Percentiles rank a stretch among this genome's conserved stretches.
phyloP scores from a whole-genome alignment of 2,888 invertebrate species.

The Folsomia candida region DNA sequence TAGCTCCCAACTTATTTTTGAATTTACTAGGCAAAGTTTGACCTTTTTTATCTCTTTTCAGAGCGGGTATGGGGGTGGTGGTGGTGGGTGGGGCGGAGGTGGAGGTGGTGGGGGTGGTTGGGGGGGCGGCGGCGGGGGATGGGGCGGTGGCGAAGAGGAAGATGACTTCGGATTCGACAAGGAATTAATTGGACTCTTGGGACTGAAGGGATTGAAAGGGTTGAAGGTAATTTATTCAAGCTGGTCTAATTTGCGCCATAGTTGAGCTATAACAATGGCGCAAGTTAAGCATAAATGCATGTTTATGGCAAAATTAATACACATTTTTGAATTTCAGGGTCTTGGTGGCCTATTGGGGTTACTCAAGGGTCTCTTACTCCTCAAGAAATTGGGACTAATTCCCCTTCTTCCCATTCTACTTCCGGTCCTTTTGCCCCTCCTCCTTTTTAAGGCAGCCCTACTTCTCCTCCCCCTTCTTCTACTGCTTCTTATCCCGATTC shows the following conservation, averaged over 20 bases:
- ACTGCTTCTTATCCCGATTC: conserved; percentile 36
- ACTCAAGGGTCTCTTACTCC: conserved; percentile 28
- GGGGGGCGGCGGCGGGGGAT: conserved; percentile 20
- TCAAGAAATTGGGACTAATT: conserved; percentile 31
- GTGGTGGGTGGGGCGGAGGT: too few relatives aligned
- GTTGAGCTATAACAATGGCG: too few relatives aligned
- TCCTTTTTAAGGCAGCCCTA: conserved; percentile 26
- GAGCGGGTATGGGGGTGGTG: not conserved
- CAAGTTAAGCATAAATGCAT: too few relatives aligned
- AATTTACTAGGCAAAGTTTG: not conserved
- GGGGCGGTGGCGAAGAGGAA: conserved; percentile 29
- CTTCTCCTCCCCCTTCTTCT: conserved; percentile 31
- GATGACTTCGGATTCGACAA: conserved; percentile 37
- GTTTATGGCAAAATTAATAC: too few relatives aligned
- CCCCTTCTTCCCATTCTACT: conserved; percentile 21
- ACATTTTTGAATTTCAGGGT: too few relatives aligned
- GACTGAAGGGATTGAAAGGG: conserved; percentile 37
- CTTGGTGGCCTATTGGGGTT: conserved; percentile 19
- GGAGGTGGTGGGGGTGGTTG: too few relatives aligned
- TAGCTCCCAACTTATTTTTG: too few relatives aligned
- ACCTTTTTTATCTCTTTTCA: not conserved
- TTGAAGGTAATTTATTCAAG: too few relatives aligned
- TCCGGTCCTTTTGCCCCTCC: conserved; percentile 28
- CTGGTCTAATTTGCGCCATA: too few relatives aligned
- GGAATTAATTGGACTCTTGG: conserved; percentile 36